Base-by-base conservation (phyloP, 2,888 invertebrate species). In the Fragum fragum region DNA sequence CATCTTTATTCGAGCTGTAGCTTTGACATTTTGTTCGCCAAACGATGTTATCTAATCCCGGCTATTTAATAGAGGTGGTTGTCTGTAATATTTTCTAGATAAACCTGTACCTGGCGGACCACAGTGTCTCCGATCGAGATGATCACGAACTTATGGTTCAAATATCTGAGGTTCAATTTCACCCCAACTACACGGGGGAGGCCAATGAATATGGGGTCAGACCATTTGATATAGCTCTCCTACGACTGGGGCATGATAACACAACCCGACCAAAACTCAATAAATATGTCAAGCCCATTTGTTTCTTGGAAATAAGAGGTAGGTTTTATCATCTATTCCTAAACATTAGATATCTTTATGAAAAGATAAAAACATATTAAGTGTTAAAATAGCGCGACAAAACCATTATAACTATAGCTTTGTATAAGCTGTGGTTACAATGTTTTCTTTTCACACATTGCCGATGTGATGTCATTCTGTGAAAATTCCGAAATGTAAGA, bases 151-250 rank as follows among this genome's bases (percentile, higher is more conserved):
- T 66, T 6, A 70, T 73, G 72, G 59, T 70, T 0, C 23, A 32
- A 9, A 69, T 81, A 0, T 9, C n/a, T 0, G 53, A 66, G 26
- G 63, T 84, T 1, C 68, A 47, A 5, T 36, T 84, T 11, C 84
- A 84, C 36, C 72, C 73, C 1, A 70, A 63, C 39, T 84, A 80
- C 32, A 81, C 78, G 2, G 81, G 81, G 16, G 53, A 76, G 7
- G n/a, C 32, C 14, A 63, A 66, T 21, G 23, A 32, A 7, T 28
- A 76, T 21, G 73, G 59, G 5, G 75, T 84, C n/a, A 36, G 70
- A n/a, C 78, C 72, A 1, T 75, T 81, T 63, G 84, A 84, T 32
- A 57, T 84, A 23, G 84, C 84, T 9, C 32, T 84, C n/a, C 47
- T 84, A 18, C 73, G 81, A 6, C 59, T 84, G 18, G 81, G 81